Evolutionary conservation across 2,888 invertebrate genomes (phyloP), one percentile per base, ranked within the genome.

Genomic region (Conistra vaccinii): DNA sequence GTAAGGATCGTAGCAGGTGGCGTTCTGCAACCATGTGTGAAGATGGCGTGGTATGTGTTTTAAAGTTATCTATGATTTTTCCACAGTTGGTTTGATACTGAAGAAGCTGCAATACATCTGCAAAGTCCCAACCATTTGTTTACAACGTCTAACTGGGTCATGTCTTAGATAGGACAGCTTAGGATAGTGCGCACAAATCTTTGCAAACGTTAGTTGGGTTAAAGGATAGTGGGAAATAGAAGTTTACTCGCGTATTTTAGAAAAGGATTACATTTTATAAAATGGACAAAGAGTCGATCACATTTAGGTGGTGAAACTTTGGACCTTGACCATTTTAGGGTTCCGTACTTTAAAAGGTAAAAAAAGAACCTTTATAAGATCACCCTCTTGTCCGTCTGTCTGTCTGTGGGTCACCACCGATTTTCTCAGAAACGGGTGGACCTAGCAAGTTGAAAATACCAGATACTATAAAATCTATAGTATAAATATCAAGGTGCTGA

Each of bases 71-170:
- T 32, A 39, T 39, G 9, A 58, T 45, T 70, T 45, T 69, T 35
- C 7, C 7, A 29, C 35, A 35, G 53, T 70, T 26, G 7, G 26
- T 60, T 35, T 58, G 10, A 26, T 23, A 45, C 26, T 42, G n/a
- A n/a, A 74, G n/a, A 81, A 80, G 62, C 45, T 51, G 63, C 55
- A 65, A 66, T 61, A 69, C 26, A 61, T 69, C 55, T 76, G 57
- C 14, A 32, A 69, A 66, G 32, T 62, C 45, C 51, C 14, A 23
- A 10, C 32, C 57, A 69, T 82, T 76, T 76, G 62, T 76, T 70
- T 67, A 76, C 55, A n/a, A 61, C 32, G 48, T 61, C 48, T 51
- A 69, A 61, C 55, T 81, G 45, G 67, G 77, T 76, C 65, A 76
- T 57, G 65, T 82, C 45, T 68, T 32, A 67, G 55, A 69, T 69